Conservation (phyloP, 1,140 invertebrate genomes). For the Hylaeus volcanicus region DNA sequence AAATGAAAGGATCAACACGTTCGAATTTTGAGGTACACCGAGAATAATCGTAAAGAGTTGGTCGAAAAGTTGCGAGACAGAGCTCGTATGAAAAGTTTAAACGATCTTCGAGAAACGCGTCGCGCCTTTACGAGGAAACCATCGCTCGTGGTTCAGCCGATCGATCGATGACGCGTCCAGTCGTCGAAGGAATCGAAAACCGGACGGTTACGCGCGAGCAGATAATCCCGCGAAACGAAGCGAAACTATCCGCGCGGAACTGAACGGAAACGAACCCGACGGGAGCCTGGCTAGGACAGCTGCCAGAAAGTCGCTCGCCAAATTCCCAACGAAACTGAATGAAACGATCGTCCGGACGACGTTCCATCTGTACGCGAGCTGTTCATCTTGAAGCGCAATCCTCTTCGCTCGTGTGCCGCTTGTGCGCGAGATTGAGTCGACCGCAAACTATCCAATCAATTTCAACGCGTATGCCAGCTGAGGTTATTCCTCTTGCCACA, state of each 20-base stretch:
- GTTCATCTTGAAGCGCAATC: constrained; percentile 5
- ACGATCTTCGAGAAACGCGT: too few relatives aligned
- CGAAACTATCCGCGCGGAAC: not conserved
- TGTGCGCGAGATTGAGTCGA: not conserved
- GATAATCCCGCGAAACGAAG: constrained; percentile 15
- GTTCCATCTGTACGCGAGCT: constrained; percentile 1
- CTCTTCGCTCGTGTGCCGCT: not conserved
- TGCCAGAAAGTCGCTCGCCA: constrained; percentile 34
- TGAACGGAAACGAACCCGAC: not conserved
- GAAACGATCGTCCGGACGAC: not conserved
- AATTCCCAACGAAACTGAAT: constrained; percentile 29
- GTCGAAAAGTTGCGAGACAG: not conserved
- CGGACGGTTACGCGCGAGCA: not conserved
- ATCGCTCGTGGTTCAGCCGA: too few relatives aligned
- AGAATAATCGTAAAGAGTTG: not conserved
- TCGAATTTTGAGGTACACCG: not conserved
- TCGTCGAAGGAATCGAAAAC: too few relatives aligned
- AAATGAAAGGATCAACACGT: too few relatives aligned
- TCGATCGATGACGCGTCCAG: too few relatives aligned
- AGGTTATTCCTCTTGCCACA: not conserved
- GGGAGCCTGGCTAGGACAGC: constrained; percentile 2
- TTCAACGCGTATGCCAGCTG: constrained; percentile 4
- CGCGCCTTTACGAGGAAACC: too few relatives aligned
- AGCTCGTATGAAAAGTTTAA: not conserved
- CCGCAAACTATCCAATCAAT: constrained; percentile 40